Conservation (phyloP, 2,113 vertebrate species). For the Forbesichthys agassizii region DNA sequence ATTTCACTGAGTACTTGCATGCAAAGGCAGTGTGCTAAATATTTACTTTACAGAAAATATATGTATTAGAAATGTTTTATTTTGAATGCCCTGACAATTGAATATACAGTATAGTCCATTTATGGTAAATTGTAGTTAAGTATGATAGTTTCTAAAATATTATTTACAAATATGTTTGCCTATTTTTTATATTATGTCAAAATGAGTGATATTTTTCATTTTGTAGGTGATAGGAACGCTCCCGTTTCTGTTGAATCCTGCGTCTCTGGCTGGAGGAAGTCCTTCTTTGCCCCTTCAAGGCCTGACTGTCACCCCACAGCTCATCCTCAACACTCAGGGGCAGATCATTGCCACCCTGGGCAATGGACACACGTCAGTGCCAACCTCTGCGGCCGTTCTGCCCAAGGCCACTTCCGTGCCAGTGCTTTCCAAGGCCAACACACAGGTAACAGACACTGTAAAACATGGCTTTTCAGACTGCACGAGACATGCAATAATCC, state of each 20-base stretch:
- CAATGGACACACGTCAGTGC: slow-evolving; percentile 73
- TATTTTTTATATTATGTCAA: no score
- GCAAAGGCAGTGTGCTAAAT: no score
- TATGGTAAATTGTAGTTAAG: no score
- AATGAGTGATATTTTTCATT: neutral
- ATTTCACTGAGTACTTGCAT: no score
- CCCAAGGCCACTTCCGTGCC: slow-evolving; percentile 79
- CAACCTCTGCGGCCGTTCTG: slow-evolving; percentile 76
- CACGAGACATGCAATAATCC: no score
- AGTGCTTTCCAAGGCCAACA: slow-evolving; percentile 72
- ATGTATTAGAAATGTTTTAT: no score
- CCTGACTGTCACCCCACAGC: slow-evolving; percentile 87
- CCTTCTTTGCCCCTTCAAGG: slow-evolving; percentile 80
- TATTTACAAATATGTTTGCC: slow-evolving; percentile 6
- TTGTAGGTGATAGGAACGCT: slow-evolving; percentile 89
- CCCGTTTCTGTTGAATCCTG: slow-evolving; percentile 86
- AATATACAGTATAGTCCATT: no score
- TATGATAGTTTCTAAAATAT: no score
- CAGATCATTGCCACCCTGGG: slow-evolving; percentile 92
- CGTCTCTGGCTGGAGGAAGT: slow-evolving; percentile 69
- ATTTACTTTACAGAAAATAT: no score
- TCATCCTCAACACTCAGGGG: slow-evolving; percentile 91
- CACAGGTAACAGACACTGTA: slow-evolving; percentile 59
- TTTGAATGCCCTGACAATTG: no score
- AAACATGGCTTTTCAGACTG: neutral